Conservation (phyloP, 2,113 vertebrate species). For the Eonycteris spelaea region DNA sequence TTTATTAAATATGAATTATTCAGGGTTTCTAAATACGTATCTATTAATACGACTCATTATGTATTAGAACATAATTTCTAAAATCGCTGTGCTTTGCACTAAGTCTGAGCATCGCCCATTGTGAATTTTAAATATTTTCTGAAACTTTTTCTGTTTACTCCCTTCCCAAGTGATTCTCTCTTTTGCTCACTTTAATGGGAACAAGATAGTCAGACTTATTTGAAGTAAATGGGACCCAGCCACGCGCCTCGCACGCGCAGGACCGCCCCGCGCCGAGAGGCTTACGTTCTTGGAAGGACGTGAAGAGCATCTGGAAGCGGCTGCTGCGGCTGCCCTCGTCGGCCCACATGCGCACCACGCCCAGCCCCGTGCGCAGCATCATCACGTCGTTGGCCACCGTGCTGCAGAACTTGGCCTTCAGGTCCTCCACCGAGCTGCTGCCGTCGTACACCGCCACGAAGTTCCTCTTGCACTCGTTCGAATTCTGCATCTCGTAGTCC, state of each 20-base stretch:
- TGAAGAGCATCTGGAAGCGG: constrained; percentile 98
- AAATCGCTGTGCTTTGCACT: not conserved
- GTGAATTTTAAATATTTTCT: not conserved
- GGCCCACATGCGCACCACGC: constrained; percentile 98
- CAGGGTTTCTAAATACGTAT: not conserved
- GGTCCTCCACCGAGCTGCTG: constrained; percentile 95
- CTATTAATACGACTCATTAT: not conserved
- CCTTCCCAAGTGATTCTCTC: not conserved
- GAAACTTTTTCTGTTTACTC: not conserved
- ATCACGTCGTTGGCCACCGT: constrained; percentile 98
- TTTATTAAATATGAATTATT: not conserved
- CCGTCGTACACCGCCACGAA: constrained; percentile 99
- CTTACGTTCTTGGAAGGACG: constrained; percentile 99
- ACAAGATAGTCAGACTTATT: not conserved
- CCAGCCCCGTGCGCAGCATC: constrained; percentile 95
- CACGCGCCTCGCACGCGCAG: not conserved
- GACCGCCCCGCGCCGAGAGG: not conserved
- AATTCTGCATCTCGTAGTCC: constrained; percentile 99
- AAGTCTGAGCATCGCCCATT: not conserved
- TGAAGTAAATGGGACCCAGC: not conserved
- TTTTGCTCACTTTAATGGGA: not conserved
- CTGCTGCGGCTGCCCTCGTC: constrained; percentile 96
- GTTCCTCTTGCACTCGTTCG: constrained; percentile 98
- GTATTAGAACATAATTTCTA: not conserved
- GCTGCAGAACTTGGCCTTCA: constrained; percentile 98